Evolutionary conservation across 2,113 vertebrate species (phyloP), one percentile per base, ranked within the genome.

Genomic region (Gorsachius goisagi): DNA sequence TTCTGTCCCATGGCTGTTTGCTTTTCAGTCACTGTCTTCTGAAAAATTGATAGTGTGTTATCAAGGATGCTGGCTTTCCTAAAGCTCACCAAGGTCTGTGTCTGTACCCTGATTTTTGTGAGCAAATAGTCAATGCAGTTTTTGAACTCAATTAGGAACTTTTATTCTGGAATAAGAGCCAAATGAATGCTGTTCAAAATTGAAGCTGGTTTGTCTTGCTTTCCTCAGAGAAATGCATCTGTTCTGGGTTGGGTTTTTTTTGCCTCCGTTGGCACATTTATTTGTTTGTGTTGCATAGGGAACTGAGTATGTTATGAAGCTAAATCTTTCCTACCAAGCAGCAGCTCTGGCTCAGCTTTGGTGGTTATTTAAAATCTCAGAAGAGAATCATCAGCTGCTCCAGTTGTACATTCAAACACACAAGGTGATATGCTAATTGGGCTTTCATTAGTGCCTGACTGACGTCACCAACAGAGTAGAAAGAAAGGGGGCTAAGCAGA

Each of bases 381-480:
- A 85, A 91, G 83, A 90, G 81, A 96, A 78, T 77, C 64, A 72
- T 95, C 88, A 94, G 55, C 88, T 93, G 90, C 89, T 89, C 52
- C 75, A 88, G 68, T 91, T 94, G 68, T 81, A 91, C 81, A 78
- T 80, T 95, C 58, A 56, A 77, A 90, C 67, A 71, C 75, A 85
- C 78, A 92, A 96, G 96, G 85, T 91, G 94, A 90, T 88, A 96
- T 95, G 75, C 72, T 94, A 81, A 96, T 90, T 92, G 93, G 62
- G 47, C 79, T 94, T 93, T 96, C 88, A 92, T 93, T 90, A 85
- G 55, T 88, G 85, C 75, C 79, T 95, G 78, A 19, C 78, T 96
- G 78, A 95, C 21, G 59, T 95, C 95, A 95, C 56, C 74, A 85
- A n/a, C 66, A 59, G 85, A 59, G 77, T 52, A 76, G 72, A 92